These are phyloP conservation scores for Passer domesticus DNA, from an alignment of 2,113 vertebrate genomes.

Conservation along the genomic window DNA sequence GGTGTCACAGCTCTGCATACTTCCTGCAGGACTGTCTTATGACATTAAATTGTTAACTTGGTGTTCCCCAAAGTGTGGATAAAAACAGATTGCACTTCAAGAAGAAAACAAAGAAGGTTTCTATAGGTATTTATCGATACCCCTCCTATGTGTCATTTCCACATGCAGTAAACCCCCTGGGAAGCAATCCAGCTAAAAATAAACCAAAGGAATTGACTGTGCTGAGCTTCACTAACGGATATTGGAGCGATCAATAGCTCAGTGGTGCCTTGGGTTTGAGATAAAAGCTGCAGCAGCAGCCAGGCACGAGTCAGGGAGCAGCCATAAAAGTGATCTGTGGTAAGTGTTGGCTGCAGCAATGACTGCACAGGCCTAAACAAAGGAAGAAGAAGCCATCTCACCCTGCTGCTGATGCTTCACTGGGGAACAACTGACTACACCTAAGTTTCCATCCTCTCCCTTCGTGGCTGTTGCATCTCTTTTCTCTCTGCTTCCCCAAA, in stretches of 20 bases:
- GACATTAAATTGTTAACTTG: not conserved
- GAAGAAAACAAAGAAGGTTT: not conserved
- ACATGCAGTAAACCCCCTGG: not conserved
- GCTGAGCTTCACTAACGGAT: not conserved
- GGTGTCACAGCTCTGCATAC: not conserved
- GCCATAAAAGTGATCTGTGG: not conserved
- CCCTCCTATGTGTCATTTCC: not conserved
- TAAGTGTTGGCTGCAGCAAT: not conserved
- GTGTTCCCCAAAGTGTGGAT: not conserved
- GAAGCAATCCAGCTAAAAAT: constrained; percentile 30
- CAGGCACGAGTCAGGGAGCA: not conserved
- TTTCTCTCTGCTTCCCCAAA: constrained; percentile 7
- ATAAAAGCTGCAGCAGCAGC: constrained; percentile 4
- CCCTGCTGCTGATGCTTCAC: not conserved
- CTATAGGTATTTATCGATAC: not conserved
- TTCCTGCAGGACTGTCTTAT: not conserved
- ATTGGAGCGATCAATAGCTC: not conserved
- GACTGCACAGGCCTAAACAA: not conserved
- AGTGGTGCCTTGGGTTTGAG: not conserved
- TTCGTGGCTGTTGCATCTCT: not conserved
- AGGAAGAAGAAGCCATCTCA: not conserved
- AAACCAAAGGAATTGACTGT: constrained; percentile 12
- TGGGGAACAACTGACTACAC: not conserved
- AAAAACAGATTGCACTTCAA: not conserved
- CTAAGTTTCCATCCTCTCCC: not conserved